phyloP scores from a whole-genome alignment of 2,888 invertebrate genomes.

The Anarsia innoxiella region DNA sequence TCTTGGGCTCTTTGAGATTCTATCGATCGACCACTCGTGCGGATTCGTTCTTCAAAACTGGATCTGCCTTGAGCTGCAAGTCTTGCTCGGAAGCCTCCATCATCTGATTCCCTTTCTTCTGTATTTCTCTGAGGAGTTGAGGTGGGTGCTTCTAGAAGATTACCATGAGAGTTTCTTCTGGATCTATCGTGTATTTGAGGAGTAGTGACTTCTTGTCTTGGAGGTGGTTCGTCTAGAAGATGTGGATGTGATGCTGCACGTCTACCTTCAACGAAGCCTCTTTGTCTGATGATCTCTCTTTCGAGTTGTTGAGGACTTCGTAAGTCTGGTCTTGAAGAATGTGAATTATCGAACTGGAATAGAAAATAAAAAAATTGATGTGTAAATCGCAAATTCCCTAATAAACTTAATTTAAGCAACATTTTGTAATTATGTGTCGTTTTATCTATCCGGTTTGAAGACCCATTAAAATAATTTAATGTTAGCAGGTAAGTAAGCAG shows the following conservation, averaged over 20 bases:
- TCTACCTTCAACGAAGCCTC: conserved; percentile 72
- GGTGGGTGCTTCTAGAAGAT: conserved; percentile 68
- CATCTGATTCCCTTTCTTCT: conserved; percentile 75
- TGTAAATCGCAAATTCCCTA: too few species aligned
- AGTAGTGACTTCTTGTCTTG: conserved; percentile 47
- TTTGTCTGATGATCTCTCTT: conserved; percentile 73
- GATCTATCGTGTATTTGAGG: conserved; percentile 56
- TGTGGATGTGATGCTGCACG: conserved; percentile 81
- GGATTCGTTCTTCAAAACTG: conserved; percentile 59
- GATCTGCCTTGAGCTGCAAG: conserved; percentile 54
- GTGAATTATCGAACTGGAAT: conserved; percentile 62
- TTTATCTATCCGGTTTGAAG: too few species aligned
- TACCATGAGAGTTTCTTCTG: conserved; percentile 76
- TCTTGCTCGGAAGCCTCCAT: conserved; percentile 76
- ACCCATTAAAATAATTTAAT: too few species aligned
- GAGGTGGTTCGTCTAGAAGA: conserved; percentile 68
- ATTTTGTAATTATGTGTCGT: too few species aligned
- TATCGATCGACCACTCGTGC: conserved; percentile 60
- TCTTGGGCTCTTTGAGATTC: conserved; percentile 54
- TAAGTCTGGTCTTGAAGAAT: conserved; percentile 64
- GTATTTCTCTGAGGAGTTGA: conserved; percentile 35
- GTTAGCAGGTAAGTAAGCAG: too few species aligned
- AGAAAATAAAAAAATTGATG: too few species aligned
- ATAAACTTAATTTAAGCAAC: too few species aligned
- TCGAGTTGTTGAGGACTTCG: conserved; percentile 79